Evolutionary conservation across 2,888 invertebrate species (phyloP).

Genomic region (Shargacucullia verbasci): DNA sequence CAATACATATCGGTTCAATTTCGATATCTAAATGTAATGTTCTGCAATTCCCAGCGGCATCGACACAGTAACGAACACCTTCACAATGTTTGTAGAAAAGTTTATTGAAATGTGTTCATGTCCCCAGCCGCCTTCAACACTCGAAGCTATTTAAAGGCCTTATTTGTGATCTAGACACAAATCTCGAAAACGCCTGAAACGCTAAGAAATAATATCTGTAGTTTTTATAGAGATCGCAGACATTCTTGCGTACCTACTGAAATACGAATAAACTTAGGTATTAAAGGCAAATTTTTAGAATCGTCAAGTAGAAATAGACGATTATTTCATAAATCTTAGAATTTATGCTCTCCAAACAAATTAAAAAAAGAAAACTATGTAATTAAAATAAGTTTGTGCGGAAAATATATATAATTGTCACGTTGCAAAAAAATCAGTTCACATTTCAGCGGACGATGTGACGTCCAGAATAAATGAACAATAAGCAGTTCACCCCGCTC

Average conservation of each 20-base stretch:
- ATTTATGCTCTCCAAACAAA: too few relatives aligned
- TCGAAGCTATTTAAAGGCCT: slow-evolving; percentile 22
- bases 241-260: neutral
- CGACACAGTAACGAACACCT: neutral
- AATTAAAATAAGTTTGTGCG: too few relatives aligned
- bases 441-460: neutral
- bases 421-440: too few relatives aligned
- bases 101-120: slow-evolving; percentile 13
- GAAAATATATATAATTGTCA: too few relatives aligned
- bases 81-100: neutral
- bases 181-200: slow-evolving; percentile 11
- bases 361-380: too few relatives aligned
- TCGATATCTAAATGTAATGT: neutral
- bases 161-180: slow-evolving; percentile 24
- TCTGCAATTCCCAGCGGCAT: neutral
- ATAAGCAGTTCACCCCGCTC: neutral
- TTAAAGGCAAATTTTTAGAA: neutral
- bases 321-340: too few relatives aligned
- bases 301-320: neutral
- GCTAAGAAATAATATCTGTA: neutral
- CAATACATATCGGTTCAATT: too few relatives aligned
- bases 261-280: neutral
- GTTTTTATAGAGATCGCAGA: neutral
- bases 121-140: neutral
- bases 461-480: neutral